A percentile compares a stretch with the other conserved stretches of the same genome.
Evolutionary conservation across 2,797 vertebrate genomes (phyloP).

Genomic region (Botia almorhae): DNA sequence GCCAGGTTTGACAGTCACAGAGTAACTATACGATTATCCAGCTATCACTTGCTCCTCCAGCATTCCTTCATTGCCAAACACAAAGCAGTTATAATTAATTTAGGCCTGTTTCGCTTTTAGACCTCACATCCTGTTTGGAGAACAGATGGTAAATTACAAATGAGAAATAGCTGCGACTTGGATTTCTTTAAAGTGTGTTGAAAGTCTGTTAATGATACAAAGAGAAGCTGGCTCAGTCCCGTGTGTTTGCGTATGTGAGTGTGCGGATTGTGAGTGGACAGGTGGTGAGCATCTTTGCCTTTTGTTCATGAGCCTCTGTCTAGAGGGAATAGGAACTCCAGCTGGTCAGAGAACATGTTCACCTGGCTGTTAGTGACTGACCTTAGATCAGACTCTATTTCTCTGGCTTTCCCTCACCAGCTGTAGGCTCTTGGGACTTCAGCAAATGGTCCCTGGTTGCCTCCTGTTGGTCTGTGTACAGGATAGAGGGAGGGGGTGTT

Average conservation of each 20-base stretch:
- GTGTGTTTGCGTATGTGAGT: conserved; percentile 32
- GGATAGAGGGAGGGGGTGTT: conserved; percentile 20
- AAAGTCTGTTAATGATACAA: conserved; percentile 40
- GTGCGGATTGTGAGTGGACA: conserved; percentile 62
- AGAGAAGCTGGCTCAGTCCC: conserved; percentile 1
- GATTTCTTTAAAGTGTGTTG: conserved; percentile 45
- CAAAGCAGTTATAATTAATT: conserved; percentile 30
- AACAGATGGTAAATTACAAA: conserved; percentile 33
- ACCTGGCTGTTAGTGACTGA: conserved; percentile 55
- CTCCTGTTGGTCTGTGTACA: conserved; percentile 50
- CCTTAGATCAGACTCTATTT: conserved; percentile 40
- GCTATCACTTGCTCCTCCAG: conserved; percentile 10
- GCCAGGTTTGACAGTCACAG: conserved; percentile 53
- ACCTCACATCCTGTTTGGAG: background rate
- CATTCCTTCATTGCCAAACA: conserved; percentile 20
- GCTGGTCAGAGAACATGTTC: conserved; percentile 78
- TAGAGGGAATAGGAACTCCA: conserved; percentile 74
- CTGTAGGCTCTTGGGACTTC: conserved; percentile 67
- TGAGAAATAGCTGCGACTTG: conserved; percentile 12
- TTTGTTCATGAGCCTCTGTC: conserved; percentile 77
- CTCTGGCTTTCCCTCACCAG: conserved; percentile 63
- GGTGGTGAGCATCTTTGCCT: conserved; percentile 74
- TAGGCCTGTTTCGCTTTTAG: conserved; percentile 3
- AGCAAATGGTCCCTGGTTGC: conserved; percentile 73
- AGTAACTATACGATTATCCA: conserved; percentile 51